Evolutionary conservation across 2,797 vertebrate genomes (phyloP), one percentile per base, ranked within the genome.

Genomic region (Hafferia zeledoni): DNA sequence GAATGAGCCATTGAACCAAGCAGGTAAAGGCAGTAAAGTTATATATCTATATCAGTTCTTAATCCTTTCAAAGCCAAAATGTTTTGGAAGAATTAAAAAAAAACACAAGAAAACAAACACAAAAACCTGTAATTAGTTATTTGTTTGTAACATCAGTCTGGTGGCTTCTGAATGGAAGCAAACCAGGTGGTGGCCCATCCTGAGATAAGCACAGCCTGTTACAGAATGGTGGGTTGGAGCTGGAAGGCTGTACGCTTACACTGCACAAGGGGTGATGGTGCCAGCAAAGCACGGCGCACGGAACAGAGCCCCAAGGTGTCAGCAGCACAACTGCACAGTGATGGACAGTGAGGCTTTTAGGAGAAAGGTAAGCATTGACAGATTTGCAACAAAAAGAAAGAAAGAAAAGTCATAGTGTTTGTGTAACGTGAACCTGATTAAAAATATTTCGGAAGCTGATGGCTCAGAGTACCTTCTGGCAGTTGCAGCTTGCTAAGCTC

Each of bases 191-290:
- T 64, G 71, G 44, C 30, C 46, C 30, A 30, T 8, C 6, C 24
- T 35, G 64, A 59, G 83, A 17, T 43, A 41, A 49, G 46, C 0
- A 1, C 35, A 71, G 77, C 41, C 28, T 3, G 7, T 41, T 57
- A 17, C 14, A 41, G 14, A 9, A 49, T 9, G 3, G 49, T 56
- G 53, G 24, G 49, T 12, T 55, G 24, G 53, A 71, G 39, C 5
- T 1, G 2, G 31, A 67, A 61, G 41, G 59, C 50, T 15, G 25
- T 8, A n/a, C 0, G 0, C 5, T 65, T 24, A 33, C 12, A 5
- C 13, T 23, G 52, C 52, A 28, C 0, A 0, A 47, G 44, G 27
- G 65, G 13, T 6, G 49, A 46, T 6, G 33, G 61, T n/a, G 35
- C 3, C 13, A 88, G 33, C 35, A 65, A n/a, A 79, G 30, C 43